These are phyloP conservation scores for Phyllostomus hastatus DNA, from an alignment of 2,113 vertebrate species.

Conservation along the genomic window DNA sequence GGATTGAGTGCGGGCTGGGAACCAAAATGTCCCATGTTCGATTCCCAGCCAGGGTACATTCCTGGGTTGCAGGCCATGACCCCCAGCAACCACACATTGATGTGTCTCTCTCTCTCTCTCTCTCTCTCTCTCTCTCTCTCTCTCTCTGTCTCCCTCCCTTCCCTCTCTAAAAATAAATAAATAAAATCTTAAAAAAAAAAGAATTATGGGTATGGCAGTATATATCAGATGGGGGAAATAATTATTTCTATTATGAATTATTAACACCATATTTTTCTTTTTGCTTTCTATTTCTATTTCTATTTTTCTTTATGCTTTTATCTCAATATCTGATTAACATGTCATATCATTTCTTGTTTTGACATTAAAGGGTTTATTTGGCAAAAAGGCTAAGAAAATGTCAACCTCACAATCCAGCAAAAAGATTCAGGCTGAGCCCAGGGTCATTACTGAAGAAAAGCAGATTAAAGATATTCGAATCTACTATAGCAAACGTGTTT, in stretches of 20 bases:
- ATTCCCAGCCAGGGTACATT: too few species aligned
- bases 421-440: neutral
- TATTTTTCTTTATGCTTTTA: neutral
- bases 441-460: neutral
- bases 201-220: neutral
- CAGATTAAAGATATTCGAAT: neutral
- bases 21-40: too few species aligned
- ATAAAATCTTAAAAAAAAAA: too few species aligned
- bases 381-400: conserved; percentile 16
- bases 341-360: neutral
- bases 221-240: neutral
- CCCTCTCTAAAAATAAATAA: too few species aligned
- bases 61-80: too few species aligned
- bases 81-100: too few species aligned
- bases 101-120: too few species aligned
- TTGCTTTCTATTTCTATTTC: too few species aligned
- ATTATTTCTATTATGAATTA: neutral
- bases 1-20: too few species aligned
- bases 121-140: too few species aligned
- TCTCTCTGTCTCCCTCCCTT: too few species aligned
- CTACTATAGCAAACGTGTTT: neutral
- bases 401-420: neutral
- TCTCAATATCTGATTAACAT: neutral
- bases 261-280: neutral
- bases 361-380: neutral